These are phyloP conservation scores for Cryptoprocta ferox DNA, from an alignment of 2,797 vertebrate species.

Conservation along the genomic window DNA sequence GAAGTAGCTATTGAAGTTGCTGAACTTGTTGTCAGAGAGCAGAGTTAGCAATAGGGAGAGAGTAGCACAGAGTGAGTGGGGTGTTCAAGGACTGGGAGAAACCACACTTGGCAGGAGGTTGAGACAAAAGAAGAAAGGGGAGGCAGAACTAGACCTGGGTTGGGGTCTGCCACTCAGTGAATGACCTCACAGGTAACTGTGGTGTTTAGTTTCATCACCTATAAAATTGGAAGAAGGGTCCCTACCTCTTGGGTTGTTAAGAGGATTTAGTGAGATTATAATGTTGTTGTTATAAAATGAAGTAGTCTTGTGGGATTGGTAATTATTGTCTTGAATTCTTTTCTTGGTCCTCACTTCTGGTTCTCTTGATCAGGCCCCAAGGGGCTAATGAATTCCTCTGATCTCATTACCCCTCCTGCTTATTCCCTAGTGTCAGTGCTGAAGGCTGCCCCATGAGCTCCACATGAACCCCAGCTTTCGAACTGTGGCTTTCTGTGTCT, in stretches of 20 bases:
- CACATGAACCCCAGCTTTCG: not conserved
- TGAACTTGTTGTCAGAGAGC: not conserved
- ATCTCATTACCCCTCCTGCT: not conserved
- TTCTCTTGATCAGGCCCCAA: not conserved
- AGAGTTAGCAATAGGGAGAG: not conserved
- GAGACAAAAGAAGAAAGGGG: not conserved
- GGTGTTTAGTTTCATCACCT: not conserved
- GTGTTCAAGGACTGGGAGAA: not conserved
- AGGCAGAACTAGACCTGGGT: not conserved
- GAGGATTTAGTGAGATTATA: not conserved
- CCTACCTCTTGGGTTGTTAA: not conserved
- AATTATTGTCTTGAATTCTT: not conserved
- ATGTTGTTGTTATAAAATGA: not conserved
- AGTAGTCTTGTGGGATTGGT: not conserved
- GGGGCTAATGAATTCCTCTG: not conserved
- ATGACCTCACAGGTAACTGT: not conserved
- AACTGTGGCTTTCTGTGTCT: not conserved
- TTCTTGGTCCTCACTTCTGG: not conserved
- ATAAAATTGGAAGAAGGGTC: not conserved
- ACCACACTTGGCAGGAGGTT: not conserved
- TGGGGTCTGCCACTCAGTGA: fast-evolving
- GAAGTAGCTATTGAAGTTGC: not conserved
- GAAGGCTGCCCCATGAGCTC: not conserved
- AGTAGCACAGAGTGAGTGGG: not conserved
- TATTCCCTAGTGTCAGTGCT: not conserved